Evolutionary conservation across 2,888 invertebrate species (phyloP).

Genomic region (Lithophane ornitopus): DNA sequence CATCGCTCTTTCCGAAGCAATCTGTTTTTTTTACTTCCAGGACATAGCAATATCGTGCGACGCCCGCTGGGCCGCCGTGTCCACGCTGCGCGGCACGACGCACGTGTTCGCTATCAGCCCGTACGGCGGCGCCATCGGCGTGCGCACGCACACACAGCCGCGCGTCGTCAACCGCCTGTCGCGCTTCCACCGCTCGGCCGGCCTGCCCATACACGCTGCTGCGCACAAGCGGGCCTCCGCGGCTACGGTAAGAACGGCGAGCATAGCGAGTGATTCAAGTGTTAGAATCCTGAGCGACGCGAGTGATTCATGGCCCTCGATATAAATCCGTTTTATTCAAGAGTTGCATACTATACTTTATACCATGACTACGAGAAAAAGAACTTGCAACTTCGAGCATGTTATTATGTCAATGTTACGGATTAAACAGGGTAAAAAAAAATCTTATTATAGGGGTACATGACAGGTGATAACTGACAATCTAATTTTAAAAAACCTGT

Average conservation of each 20-base stretch:
- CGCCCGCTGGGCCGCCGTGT: constrained; percentile 98
- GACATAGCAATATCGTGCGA: constrained; percentile 98
- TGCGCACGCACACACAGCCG: constrained; percentile 98
- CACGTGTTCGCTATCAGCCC: constrained; percentile 99
- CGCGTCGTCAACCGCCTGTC: constrained; percentile 98
- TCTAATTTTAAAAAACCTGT: too few relatives aligned
- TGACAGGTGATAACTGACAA: too few relatives aligned
- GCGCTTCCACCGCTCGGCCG: constrained; percentile 98
- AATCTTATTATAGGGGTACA: too few relatives aligned
- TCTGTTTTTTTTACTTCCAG: constrained; percentile 75
- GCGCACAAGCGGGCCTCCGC: constrained; percentile 68
- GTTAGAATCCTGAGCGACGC: too few relatives aligned
- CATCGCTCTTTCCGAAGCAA: background rate
- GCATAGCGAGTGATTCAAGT: too few relatives aligned
- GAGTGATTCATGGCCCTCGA: too few relatives aligned
- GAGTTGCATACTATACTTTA: too few relatives aligned
- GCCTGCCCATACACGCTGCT: constrained; percentile 91
- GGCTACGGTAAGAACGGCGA: constrained; percentile 72
- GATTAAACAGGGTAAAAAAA: too few relatives aligned
- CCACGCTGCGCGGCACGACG: constrained; percentile 98
- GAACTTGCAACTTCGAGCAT: too few relatives aligned
- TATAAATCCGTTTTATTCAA: too few relatives aligned
- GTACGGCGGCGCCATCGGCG: constrained; percentile 97
- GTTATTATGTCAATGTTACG: too few relatives aligned
- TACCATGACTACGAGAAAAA: too few relatives aligned